Base-by-base conservation (phyloP, 1,140 invertebrate genomes). In the Leucophenga varia region DNA sequence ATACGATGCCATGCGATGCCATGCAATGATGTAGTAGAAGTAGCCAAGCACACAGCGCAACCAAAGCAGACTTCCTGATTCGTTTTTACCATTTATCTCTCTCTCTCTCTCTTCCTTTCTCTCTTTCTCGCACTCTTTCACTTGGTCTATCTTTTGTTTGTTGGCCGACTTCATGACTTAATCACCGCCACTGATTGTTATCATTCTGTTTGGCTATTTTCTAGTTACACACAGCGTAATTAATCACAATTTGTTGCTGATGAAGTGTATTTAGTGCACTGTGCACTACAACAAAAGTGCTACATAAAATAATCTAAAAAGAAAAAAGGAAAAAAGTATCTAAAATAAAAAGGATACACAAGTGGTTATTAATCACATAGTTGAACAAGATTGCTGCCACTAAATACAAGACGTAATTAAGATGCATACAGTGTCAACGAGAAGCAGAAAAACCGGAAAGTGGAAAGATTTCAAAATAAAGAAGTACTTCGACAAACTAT, bases 221-320 rank as follows among this genome's bases (percentile, higher is more conserved):
- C 37, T 43, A 37, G 43, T 52, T 46, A 25, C 22, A 6, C 22
- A 25, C 22, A n/a, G n/a, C 22, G 22, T 25, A 52, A 52, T 52
- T 52, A 52, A 52, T 52, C 49, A 52, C 49, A 47, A 46, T 36
- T n/a, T 52, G 38, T 41, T 52, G 28, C 36, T 35, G n/a, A n/a
- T 35, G 34, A n/a, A 17, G 34, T 35, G 10, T 25, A 25, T 25
- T 25, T 25, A 25, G 22, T 25, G 10, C 22, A 25, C 5, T 25
- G 22, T 25, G 10, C 10, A 25, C 5, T 6, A 25, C 10, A 25
- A 25, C 22, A 5, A 25, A 25, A 25, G 22, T n/a, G n/a, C n/a
- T n/a, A n/a, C n/a, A n/a, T n/a, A n/a, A 25, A 25, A 25, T 6
- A 25, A 25, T 6, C 22, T 6, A 25, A 25, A 25, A 25, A 25